Conservation (phyloP, 2,888 invertebrate species). For the Dicroscelio sp. region DNA sequence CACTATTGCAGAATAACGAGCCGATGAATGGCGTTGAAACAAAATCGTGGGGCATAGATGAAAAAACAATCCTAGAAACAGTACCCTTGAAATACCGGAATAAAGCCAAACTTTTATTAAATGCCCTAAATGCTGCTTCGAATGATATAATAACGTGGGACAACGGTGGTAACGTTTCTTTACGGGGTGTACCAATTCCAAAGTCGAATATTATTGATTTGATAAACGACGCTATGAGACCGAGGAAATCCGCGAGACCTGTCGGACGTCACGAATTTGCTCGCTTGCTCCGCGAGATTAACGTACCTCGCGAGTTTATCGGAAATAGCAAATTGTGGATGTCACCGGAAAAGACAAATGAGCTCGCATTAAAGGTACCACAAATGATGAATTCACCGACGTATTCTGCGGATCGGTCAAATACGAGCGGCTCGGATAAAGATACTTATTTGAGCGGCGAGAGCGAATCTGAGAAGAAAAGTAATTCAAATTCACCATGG, state of each 20-base stretch:
- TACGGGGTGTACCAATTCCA: not conserved
- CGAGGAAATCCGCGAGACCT: not conserved
- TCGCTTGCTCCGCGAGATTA: not conserved
- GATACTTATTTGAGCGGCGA: not conserved
- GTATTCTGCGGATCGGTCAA: not conserved
- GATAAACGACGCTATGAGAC: not conserved
- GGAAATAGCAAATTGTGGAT: conserved; percentile 1
- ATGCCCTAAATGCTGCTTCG: not conserved
- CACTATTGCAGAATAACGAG: not conserved
- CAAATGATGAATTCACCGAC: too few species aligned
- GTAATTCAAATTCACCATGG: too few species aligned
- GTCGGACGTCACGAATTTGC: not conserved
- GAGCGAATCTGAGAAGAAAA: not conserved
- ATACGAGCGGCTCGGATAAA: not conserved
- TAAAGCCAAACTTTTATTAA: not conserved
- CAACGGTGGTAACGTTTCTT: not conserved
- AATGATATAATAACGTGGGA: not conserved
- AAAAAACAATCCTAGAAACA: too few species aligned
- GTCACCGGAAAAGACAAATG: not conserved
- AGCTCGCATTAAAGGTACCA: too few species aligned
- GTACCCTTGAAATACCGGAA: not conserved
- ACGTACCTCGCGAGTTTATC: conserved; percentile 19
- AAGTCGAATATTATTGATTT: conserved; percentile 14
- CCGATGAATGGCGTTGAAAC: not conserved
- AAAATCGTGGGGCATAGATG: too few species aligned